Percentiles rank a stretch among this genome's conserved stretches.
Conservation (phyloP, 2,888 invertebrate genomes). For the Agapostemon virescens region DNA sequence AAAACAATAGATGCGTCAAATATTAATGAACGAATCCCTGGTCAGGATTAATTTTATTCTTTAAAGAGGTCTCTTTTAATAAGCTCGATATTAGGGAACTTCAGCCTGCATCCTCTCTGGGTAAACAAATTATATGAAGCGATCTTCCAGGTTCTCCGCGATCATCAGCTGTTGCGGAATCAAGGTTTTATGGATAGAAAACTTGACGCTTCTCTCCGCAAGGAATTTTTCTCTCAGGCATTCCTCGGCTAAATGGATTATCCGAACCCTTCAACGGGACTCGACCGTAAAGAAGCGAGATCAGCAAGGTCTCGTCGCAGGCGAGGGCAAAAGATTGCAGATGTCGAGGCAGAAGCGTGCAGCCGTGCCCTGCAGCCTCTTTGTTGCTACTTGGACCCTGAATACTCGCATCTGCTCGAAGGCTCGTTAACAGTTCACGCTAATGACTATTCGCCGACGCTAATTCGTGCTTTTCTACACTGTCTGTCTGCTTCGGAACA, state of each 20-base stretch:
- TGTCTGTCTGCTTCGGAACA: not conserved
- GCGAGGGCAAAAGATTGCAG: conserved; percentile 24
- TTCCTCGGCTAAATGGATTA: conserved; percentile 3
- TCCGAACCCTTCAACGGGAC: not conserved
- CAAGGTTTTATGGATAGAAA: not conserved
- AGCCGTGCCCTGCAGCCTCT: conserved; percentile 14
- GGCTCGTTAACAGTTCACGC: conserved; percentile 32
- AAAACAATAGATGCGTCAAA: not conserved
- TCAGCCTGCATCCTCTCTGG: not conserved
- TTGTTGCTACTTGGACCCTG: conserved; percentile 27
- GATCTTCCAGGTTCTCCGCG: not conserved
- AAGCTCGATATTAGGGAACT: not conserved
- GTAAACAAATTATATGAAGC: not conserved
- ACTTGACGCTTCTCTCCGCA: not conserved
- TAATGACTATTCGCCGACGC: conserved; percentile 13
- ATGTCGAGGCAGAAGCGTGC: conserved; percentile 28
- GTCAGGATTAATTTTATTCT: not conserved
- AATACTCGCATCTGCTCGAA: conserved; percentile 39
- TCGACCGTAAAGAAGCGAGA: not conserved
- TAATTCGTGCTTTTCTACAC: conserved; percentile 2
- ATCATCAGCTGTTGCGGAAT: not conserved
- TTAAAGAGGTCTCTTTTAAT: not conserved
- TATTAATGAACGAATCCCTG: not conserved
- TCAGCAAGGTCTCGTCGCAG: not conserved
- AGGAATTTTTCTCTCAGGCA: not conserved